Conservation (phyloP, 2,797 vertebrate genomes). For the Scolopax bukidnonensis region DNA sequence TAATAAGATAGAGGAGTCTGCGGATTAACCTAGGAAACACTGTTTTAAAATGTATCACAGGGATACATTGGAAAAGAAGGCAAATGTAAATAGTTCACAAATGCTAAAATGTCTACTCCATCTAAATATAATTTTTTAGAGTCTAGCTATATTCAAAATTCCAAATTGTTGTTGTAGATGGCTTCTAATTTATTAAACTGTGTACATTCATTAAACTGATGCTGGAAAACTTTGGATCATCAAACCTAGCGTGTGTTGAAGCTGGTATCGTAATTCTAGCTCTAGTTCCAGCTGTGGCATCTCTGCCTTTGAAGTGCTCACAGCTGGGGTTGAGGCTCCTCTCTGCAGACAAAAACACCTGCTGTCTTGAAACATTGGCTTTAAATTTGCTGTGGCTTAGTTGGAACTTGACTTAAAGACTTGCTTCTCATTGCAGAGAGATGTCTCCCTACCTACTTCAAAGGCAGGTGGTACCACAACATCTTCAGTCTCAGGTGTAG, state of each 20-base stretch:
- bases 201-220: background rate
- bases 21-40: background rate
- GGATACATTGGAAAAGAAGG: background rate
- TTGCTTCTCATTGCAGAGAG: background rate
- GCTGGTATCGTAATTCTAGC: background rate
- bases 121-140: slow-evolving; percentile 8
- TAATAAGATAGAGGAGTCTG: fast-evolving
- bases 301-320: slow-evolving; percentile 43
- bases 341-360: slow-evolving; percentile 6
- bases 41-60: background rate
- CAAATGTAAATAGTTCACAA: slow-evolving; percentile 39
- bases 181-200: slow-evolving; percentile 37
- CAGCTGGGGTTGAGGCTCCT: slow-evolving; percentile 38
- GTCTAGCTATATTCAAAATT: background rate
- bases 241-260: background rate
- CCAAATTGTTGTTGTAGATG: background rate
- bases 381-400: slow-evolving; percentile 21
- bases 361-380: slow-evolving; percentile 16
- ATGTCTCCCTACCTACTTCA: background rate
- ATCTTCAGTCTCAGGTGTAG: background rate
- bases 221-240: slow-evolving; percentile 17
- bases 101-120: background rate
- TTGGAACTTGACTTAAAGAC: slow-evolving; percentile 18
- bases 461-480: background rate
- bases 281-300: slow-evolving; percentile 8